phyloP scores from a whole-genome alignment of 2,797 vertebrate genomes.

The Pangasius djambal region DNA sequence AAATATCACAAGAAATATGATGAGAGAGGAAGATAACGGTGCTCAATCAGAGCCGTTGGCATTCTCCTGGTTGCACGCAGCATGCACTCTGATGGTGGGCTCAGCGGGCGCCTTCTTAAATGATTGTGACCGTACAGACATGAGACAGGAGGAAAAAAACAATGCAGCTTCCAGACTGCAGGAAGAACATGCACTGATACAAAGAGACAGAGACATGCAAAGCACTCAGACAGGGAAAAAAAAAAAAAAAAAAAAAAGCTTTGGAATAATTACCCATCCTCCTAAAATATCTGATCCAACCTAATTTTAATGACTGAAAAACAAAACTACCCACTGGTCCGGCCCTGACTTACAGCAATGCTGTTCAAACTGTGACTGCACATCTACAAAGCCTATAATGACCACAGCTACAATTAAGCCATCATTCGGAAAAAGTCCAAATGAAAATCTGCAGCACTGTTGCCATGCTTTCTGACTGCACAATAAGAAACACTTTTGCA shows the following conservation, averaged over 20 bases:
- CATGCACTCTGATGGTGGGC: background rate
- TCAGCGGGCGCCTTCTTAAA: background rate
- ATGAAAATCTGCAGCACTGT: background rate
- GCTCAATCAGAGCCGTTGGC: background rate
- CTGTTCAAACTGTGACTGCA: background rate
- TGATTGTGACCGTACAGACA: constrained; percentile 18
- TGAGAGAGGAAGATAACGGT: background rate
- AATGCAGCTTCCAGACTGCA: constrained; percentile 8
- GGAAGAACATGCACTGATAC: background rate
- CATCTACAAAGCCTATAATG: background rate
- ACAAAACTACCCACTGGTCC: background rate
- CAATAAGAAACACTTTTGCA: background rate
- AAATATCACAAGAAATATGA: background rate
- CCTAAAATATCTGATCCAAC: constrained; percentile 10
- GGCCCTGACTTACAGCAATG: background rate
- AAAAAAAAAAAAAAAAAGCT: background rate
- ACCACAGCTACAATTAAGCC: background rate
- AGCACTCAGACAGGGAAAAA: background rate
- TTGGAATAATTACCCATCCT: background rate
- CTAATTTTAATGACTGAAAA: constrained; percentile 19
- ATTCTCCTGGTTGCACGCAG: background rate
- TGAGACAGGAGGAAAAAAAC: background rate
- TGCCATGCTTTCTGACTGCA: background rate
- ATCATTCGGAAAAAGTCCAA: background rate
- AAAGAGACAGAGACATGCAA: background rate